Evolutionary conservation across 2,888 invertebrate genomes (phyloP).

Genomic region (Cantharis lateralis): DNA sequence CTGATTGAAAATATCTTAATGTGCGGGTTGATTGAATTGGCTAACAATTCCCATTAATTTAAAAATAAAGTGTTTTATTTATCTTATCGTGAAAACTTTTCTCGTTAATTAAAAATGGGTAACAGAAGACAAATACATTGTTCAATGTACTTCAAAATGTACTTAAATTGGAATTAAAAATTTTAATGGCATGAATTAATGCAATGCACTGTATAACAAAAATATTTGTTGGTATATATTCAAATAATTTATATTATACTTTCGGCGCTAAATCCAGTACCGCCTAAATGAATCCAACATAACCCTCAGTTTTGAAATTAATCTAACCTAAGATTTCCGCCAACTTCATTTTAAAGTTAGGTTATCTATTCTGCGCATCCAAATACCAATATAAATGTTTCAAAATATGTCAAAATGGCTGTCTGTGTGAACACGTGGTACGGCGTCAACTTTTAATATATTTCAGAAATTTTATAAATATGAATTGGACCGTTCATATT

Average conservation of each 20-base stretch:
- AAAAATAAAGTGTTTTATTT: not conserved
- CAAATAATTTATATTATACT: too few species aligned
- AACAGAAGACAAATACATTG: not conserved
- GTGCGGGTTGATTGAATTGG: not conserved
- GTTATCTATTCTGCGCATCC: too few species aligned
- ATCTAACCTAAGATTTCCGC: too few species aligned
- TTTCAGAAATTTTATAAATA: not conserved
- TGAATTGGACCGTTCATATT: not conserved
- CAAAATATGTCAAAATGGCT: too few species aligned
- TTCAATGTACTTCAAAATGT: not conserved
- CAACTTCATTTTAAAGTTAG: too few species aligned
- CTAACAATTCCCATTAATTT: not conserved
- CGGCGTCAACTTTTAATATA: not conserved
- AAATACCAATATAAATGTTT: too few species aligned
- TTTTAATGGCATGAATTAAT: not conserved
- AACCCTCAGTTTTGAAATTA: too few species aligned
- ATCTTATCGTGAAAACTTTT: not conserved
- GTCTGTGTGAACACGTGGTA: too few species aligned
- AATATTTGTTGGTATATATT: too few species aligned
- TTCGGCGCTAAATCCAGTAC: too few species aligned
- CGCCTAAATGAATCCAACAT: too few species aligned
- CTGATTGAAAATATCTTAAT: constrained; percentile 4
- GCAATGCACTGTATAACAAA: too few species aligned
- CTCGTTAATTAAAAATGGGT: not conserved
- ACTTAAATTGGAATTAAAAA: not conserved